Evolutionary conservation across 2,113 vertebrate genomes (phyloP).

Genomic region (Strigops habroptila): DNA sequence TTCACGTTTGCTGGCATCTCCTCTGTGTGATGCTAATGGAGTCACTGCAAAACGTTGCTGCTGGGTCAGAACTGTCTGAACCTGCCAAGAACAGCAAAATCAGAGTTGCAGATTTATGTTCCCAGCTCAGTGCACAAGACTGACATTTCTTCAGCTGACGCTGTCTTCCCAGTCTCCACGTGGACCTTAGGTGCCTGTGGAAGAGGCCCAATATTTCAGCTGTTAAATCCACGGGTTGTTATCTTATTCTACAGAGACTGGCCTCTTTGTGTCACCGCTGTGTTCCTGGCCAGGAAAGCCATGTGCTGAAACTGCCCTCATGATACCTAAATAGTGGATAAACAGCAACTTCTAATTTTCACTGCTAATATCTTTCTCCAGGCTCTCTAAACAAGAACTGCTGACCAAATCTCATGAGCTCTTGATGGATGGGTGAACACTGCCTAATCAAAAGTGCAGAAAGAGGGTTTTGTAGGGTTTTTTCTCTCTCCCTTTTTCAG

Average conservation of each 20-base stretch:
- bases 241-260: constrained; percentile 15
- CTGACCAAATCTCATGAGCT: not conserved
- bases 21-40: not conserved
- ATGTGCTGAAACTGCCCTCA: not conserved
- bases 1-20: not conserved
- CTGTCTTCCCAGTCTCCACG: not conserved
- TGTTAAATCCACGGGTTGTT: constrained; percentile 1
- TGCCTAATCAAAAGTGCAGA: not conserved
- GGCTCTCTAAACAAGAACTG: not conserved
- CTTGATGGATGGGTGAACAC: not conserved
- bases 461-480: not conserved
- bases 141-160: not conserved
- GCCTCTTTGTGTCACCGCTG: constrained; percentile 8
- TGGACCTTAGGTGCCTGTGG: not conserved
- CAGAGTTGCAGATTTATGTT: not conserved
- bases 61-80: not conserved
- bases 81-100: constrained; percentile 17
- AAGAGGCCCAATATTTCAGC: not conserved
- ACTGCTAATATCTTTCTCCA: not conserved
- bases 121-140: not conserved
- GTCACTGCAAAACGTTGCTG: not conserved
- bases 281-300: not conserved
- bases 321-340: not conserved
- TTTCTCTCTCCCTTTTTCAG: not conserved
- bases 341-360: not conserved